phyloP scores from a whole-genome alignment of 2,888 invertebrate genomes.

The Eilema depressum region DNA sequence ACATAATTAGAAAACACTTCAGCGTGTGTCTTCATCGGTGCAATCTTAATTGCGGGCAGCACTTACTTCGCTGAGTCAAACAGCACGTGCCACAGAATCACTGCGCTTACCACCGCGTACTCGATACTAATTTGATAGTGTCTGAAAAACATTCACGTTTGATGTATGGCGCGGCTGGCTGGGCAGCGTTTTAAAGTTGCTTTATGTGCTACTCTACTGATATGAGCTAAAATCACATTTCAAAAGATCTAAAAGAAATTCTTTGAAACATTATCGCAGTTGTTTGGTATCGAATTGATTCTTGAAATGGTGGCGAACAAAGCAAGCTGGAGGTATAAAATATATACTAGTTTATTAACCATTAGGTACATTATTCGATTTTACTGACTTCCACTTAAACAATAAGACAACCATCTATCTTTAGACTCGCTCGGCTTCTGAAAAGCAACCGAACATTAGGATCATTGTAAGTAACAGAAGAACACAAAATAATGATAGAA shows the following conservation, averaged over 20 bases:
- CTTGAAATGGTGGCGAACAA: background rate
- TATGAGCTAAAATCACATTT: conserved; percentile 45
- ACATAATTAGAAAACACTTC: conserved; percentile 87
- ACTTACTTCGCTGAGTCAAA: conserved; percentile 84
- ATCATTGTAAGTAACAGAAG: too few relatives aligned
- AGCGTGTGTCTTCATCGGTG: conserved; percentile 84
- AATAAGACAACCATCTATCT: too few relatives aligned
- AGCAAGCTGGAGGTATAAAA: background rate
- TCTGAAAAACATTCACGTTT: conserved; percentile 56
- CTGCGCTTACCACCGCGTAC: conserved; percentile 48
- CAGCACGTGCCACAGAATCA: conserved; percentile 72
- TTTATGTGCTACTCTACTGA: conserved; percentile 48
- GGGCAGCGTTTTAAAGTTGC: conserved; percentile 47
- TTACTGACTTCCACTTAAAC: too few relatives aligned
- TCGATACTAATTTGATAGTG: conserved; percentile 60
- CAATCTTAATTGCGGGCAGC: conserved; percentile 85
- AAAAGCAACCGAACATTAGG: too few relatives aligned
- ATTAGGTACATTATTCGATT: too few relatives aligned
- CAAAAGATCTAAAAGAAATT: conserved; percentile 45
- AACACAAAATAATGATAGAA: too few relatives aligned
- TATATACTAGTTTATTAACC: too few relatives aligned
- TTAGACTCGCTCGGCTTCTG: too few relatives aligned
- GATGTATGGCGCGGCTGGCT: conserved; percentile 47
- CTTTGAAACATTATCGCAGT: conserved; percentile 31
- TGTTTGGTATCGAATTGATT: conserved; percentile 20